A percentile compares a stretch with the other conserved stretches of the same genome.
Evolutionary conservation across 2,797 vertebrate species (phyloP).

Genomic region (Esox lucius): DNA sequence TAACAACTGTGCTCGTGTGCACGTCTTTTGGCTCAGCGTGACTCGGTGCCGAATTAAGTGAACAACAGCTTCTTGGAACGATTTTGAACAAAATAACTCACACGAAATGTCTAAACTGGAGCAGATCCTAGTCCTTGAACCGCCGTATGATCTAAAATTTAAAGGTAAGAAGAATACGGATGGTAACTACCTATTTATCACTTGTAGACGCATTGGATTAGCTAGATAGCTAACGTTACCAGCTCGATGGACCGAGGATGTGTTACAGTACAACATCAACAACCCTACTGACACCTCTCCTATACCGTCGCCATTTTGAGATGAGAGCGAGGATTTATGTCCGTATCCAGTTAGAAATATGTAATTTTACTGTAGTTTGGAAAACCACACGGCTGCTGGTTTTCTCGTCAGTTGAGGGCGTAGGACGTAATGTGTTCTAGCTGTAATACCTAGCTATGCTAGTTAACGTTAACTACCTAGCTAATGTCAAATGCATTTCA

Average conservation of each 20-base stretch:
- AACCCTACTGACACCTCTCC: not conserved
- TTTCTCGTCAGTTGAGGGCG: not conserved
- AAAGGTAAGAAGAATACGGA: slow-evolving; percentile 73
- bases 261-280: not conserved
- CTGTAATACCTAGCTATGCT: not conserved
- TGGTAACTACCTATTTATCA: not conserved
- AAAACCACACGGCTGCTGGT: not conserved
- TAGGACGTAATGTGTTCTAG: not conserved
- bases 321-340: not conserved
- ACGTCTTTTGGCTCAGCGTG: slow-evolving; percentile 44
- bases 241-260: not conserved
- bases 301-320: slow-evolving; percentile 3
- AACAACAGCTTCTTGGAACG: slow-evolving; percentile 34
- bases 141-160: slow-evolving; percentile 85
- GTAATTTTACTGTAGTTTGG: not conserved
- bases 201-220: slow-evolving; percentile 15
- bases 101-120: slow-evolving; percentile 76
- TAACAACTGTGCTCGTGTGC: slow-evolving; percentile 26
- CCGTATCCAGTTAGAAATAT: not conserved
- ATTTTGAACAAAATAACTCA: slow-evolving; percentile 23
- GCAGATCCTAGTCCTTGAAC: slow-evolving; percentile 79
- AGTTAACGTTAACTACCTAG: not conserved
- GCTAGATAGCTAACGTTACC: slow-evolving; percentile 22
- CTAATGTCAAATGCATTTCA: not conserved
- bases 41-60: slow-evolving; percentile 44